A percentile compares a stretch with the other conserved stretches of the same genome.
phyloP scores from a whole-genome alignment of 2,113 vertebrate species.

The Motacilla tschutschensis region DNA sequence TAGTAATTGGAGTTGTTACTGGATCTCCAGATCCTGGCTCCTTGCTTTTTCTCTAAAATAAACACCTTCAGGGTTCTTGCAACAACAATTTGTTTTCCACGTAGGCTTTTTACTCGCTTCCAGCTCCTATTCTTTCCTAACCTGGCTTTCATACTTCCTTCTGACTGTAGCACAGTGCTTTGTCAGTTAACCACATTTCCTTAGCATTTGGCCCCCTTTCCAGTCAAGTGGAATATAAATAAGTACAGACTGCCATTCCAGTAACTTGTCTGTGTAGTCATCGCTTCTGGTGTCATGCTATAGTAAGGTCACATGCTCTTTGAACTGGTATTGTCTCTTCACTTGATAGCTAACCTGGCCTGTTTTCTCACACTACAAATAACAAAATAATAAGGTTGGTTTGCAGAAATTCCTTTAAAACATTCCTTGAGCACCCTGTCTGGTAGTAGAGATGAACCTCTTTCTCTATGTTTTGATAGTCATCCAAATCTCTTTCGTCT shows the following conservation, averaged over 20 bases:
- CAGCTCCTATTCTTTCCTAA: conserved; percentile 7
- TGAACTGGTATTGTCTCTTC: neutral
- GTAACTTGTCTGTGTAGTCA: neutral
- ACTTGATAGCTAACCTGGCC: neutral
- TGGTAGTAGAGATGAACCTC: neutral
- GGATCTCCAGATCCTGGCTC: neutral
- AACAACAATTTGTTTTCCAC: neutral
- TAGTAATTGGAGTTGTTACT: neutral
- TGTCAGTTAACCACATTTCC: conserved; percentile 13
- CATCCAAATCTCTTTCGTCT: conserved; percentile 29
- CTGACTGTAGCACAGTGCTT: neutral
- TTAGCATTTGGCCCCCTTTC: neutral
- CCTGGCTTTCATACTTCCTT: neutral
- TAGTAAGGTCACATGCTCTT: neutral
- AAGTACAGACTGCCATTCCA: neutral
- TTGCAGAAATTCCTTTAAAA: conserved; percentile 31
- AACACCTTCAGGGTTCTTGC: neutral
- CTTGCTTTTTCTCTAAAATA: neutral
- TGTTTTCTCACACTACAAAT: neutral
- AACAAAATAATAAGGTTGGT: neutral
- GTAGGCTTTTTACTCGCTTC: neutral
- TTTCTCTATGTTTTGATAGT: neutral
- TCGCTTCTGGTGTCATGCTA: neutral
- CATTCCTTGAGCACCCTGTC: neutral
- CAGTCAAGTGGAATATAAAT: neutral